Percentiles rank a stretch among this genome's conserved stretches.
phyloP scores from a whole-genome alignment of 2,797 vertebrate genomes.

The Atherinosoma microstoma region DNA sequence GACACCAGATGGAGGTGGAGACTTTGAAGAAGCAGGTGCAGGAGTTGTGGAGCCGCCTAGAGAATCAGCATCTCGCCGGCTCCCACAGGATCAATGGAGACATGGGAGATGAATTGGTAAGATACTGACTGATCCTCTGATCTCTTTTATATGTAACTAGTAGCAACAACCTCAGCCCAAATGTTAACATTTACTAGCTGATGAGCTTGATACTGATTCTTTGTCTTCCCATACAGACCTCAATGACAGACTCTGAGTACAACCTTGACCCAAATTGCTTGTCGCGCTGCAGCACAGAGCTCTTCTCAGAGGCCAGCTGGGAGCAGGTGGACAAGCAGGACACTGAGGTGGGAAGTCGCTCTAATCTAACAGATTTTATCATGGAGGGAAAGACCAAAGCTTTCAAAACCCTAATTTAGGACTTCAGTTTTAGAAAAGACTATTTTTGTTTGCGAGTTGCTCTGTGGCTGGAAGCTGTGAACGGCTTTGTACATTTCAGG shows the following conservation, averaged over 20 bases:
- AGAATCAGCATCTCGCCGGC: conserved; percentile 89
- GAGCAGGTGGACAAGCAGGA: conserved; percentile 99
- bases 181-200: not conserved
- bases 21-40: conserved; percentile 96
- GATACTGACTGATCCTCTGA: conserved; percentile 43
- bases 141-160: not conserved
- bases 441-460: conserved; percentile 16
- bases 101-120: conserved; percentile 93
- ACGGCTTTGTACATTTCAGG: conserved; percentile 79
- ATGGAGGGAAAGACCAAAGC: not conserved
- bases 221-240: conserved; percentile 83
- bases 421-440: not conserved
- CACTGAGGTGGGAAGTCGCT: conserved; percentile 87
- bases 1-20: conserved; percentile 96
- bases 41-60: conserved; percentile 92
- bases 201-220: not conserved
- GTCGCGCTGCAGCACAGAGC: conserved; percentile 98
- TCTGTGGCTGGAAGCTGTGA: conserved; percentile 19
- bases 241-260: conserved; percentile 94
- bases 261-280: conserved; percentile 96
- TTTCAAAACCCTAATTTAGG: not conserved
- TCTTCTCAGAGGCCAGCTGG: conserved; percentile 99
- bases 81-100: conserved; percentile 91
- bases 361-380: not conserved
- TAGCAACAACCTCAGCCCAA: not conserved